Percentiles rank a stretch among this genome's conserved stretches.
These are phyloP conservation scores for Alloplasta piceator DNA, from an alignment of 2,888 invertebrate genomes.

Conservation along the genomic window DNA sequence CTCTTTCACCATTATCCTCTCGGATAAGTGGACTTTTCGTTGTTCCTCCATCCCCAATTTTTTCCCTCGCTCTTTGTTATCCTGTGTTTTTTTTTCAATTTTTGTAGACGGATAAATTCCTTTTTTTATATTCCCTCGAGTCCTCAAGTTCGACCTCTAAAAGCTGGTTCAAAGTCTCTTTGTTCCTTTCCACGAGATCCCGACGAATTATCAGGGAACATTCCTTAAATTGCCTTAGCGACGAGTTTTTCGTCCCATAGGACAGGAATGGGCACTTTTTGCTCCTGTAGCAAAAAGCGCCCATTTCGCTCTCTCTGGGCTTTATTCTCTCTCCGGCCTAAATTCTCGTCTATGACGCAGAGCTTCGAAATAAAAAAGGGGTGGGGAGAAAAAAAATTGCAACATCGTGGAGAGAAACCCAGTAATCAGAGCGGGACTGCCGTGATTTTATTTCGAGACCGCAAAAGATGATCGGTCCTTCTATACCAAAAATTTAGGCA, in stretches of 20 bases:
- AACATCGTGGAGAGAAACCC: constrained; percentile 66
- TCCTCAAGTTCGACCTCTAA: not conserved
- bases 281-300: too few species aligned
- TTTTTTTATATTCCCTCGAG: too few species aligned
- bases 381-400: constrained; percentile 6
- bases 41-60: not conserved
- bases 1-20: constrained; percentile 41
- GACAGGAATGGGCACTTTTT: too few species aligned
- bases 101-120: too few species aligned
- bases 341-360: constrained; percentile 38
- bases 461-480: constrained; percentile 76
- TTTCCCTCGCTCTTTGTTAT: too few species aligned
- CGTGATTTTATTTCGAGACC: constrained; percentile 83
- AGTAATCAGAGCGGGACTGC: constrained; percentile 77
- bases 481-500: constrained; percentile 60
- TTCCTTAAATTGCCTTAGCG: not conserved
- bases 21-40: constrained; percentile 45
- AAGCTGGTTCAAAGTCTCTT: constrained; percentile 7
- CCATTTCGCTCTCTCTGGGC: constrained; percentile 28
- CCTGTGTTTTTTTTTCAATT: too few species aligned
- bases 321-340: not conserved
- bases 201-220: too few species aligned
- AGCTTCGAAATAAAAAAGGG: constrained; percentile 13
- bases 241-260: constrained; percentile 25
- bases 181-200: too few species aligned